phyloP scores from a whole-genome alignment of 2,888 invertebrate genomes.

The Acanthoscelides obtectus region DNA sequence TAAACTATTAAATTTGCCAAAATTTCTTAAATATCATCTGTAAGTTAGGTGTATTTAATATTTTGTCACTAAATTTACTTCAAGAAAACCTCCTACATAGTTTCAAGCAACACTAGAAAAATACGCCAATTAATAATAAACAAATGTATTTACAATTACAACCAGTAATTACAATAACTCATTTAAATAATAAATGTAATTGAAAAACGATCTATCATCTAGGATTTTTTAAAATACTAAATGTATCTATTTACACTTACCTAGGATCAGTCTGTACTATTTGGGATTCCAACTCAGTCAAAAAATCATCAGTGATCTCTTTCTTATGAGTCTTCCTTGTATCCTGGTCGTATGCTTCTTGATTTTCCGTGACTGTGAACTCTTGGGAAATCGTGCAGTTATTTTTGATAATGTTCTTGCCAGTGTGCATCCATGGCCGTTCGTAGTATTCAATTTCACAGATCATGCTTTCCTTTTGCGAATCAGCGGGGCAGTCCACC shows the following conservation, averaged over 20 bases:
- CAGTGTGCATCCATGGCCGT: constrained; percentile 62
- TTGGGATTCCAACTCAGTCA: constrained; percentile 41
- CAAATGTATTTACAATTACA: too few species aligned
- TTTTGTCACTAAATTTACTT: too few species aligned
- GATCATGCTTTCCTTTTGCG: constrained; percentile 25
- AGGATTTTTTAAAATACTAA: too few species aligned
- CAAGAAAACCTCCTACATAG: too few species aligned
- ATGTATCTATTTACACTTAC: neutral
- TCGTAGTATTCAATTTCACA: constrained; percentile 62
- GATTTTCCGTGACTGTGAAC: constrained; percentile 37
- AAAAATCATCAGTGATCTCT: constrained; percentile 32
- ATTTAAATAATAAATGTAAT: too few species aligned
- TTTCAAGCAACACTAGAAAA: too few species aligned
- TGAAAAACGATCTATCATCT: too few species aligned
- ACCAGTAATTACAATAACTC: too few species aligned
- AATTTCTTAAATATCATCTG: too few species aligned
- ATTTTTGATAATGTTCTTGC: constrained; percentile 58
- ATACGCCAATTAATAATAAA: too few species aligned
- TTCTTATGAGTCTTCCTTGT: constrained; percentile 10
- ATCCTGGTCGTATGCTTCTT: constrained; percentile 12
- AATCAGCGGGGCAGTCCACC: constrained; percentile 41
- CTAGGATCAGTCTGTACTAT: constrained; percentile 26
- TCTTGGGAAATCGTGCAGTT: constrained; percentile 61
- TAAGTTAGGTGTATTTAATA: too few species aligned
- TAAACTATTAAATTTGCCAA: too few species aligned